Percentiles rank a stretch among this genome's conserved stretches.
Conservation (phyloP, 2,797 vertebrate genomes). For the Chloroceryle inda region DNA sequence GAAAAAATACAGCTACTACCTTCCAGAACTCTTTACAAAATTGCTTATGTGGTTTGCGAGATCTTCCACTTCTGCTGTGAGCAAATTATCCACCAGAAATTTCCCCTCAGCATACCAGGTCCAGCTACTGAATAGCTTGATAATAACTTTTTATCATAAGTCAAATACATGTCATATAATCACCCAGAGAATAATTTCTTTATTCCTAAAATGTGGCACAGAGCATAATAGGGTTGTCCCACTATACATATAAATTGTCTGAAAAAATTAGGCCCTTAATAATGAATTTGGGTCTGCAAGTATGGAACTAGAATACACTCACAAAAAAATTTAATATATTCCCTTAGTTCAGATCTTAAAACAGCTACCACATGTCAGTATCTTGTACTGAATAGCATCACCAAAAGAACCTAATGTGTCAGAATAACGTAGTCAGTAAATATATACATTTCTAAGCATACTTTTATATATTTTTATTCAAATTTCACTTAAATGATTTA, state of each 20-base stretch:
- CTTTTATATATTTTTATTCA: neutral
- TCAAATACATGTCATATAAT: neutral
- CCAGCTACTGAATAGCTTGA: neutral
- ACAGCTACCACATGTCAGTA: accelerated
- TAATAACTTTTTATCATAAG: neutral
- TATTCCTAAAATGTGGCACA: neutral
- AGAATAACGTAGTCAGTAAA: neutral
- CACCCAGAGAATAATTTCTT: neutral
- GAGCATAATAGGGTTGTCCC: neutral
- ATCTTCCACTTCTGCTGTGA: neutral
- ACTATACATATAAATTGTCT: neutral
- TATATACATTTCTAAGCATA: neutral
- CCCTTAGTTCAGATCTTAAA: neutral
- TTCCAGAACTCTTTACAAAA: neutral
- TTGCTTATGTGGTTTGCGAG: neutral
- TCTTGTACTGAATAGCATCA: neutral
- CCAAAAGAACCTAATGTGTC: neutral
- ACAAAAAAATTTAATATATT: neutral
- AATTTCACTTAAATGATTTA: neutral
- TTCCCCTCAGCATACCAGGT: accelerated
- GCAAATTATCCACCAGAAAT: neutral
- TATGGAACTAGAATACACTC: neutral
- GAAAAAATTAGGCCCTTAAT: neutral
- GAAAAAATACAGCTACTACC: neutral
- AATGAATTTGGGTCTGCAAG: neutral